These are phyloP conservation scores for Leptodactylus fallax DNA, from an alignment of 2,797 vertebrate genomes.

Conservation along the genomic window DNA sequence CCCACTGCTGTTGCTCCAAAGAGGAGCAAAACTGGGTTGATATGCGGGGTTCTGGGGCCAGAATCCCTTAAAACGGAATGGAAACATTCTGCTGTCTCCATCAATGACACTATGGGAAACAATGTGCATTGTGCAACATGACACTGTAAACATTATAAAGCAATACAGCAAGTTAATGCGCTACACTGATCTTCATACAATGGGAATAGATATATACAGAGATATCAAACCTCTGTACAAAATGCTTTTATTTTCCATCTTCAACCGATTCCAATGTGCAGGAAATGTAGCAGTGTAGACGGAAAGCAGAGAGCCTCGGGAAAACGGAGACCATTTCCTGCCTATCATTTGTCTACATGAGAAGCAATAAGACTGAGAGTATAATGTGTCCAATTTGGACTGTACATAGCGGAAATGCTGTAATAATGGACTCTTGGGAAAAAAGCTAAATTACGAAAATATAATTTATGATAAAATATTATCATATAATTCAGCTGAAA, in stretches of 20 bases:
- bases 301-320: not conserved
- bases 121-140: too few species aligned
- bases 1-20: too few species aligned
- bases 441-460: not conserved
- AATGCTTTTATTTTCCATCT: conserved; percentile 39
- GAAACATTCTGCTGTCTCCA: not conserved
- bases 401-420: not conserved
- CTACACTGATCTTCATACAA: conserved; percentile 14
- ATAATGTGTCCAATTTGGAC: not conserved
- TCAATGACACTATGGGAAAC: not conserved
- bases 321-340: conserved; percentile 38
- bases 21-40: too few species aligned
- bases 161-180: not conserved
- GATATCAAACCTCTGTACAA: not conserved
- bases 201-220: not conserved
- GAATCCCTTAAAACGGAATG: not conserved
- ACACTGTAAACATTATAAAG: conserved; percentile 8
- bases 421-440: not conserved
- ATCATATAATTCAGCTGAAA: not conserved
- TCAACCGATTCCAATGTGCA: conserved; percentile 8
- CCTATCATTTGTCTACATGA: conserved; percentile 13
- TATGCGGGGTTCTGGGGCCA: too few species aligned
- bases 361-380: conserved; percentile 33
- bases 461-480: not conserved
- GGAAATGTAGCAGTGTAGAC: conserved; percentile 18